These are phyloP conservation scores for Nemotelus nigrinus DNA, from an alignment of 2,888 invertebrate species.

Conservation along the genomic window DNA sequence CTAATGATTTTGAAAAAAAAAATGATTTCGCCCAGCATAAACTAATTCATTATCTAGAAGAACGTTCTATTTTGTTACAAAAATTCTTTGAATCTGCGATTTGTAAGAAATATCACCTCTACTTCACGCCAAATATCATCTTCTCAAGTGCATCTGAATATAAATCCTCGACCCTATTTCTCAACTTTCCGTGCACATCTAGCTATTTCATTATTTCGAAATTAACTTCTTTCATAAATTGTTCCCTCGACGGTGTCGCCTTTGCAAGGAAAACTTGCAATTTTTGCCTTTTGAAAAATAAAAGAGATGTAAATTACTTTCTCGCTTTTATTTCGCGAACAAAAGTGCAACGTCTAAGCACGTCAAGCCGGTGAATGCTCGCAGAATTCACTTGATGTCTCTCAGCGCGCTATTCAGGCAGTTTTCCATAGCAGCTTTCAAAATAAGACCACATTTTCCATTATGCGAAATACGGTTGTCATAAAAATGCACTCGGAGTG, in stretches of 20 bases:
- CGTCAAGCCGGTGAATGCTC: background rate
- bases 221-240: background rate
- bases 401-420: slow-evolving; percentile 2
- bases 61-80: too few relatives aligned
- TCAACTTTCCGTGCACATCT: too few relatives aligned
- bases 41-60: too few relatives aligned
- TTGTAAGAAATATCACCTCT: too few relatives aligned
- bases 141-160: too few relatives aligned
- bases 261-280: background rate
- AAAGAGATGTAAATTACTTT: slow-evolving; percentile 18
- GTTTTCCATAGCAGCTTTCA: background rate
- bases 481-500: slow-evolving; percentile 14
- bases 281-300: slow-evolving; percentile 14
- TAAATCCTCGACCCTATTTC: too few relatives aligned
- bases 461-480: slow-evolving; percentile 8
- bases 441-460: slow-evolving; percentile 14
- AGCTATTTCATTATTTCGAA: too few relatives aligned
- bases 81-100: too few relatives aligned
- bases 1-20: too few relatives aligned
- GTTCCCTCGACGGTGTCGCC: slow-evolving; percentile 4
- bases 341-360: background rate
- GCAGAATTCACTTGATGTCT: background rate
- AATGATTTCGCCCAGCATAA: too few relatives aligned
- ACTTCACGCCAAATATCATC: too few relatives aligned
- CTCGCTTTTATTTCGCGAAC: background rate